Conservation (phyloP, 2,888 invertebrate genomes). For the Tuta absoluta region DNA sequence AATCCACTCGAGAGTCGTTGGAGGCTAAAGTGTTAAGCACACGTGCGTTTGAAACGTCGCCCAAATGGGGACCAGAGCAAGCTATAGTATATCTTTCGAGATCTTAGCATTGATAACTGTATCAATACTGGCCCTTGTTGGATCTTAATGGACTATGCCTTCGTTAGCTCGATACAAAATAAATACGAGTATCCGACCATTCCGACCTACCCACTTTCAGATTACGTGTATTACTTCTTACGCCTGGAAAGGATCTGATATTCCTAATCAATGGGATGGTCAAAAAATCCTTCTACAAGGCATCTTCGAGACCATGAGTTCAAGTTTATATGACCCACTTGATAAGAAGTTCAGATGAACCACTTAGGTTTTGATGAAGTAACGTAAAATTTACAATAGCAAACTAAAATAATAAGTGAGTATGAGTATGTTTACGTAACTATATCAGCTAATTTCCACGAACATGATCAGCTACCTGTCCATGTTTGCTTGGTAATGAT, state of each 20-base stretch:
- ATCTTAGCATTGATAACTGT: conserved; percentile 68
- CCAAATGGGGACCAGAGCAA: conserved; percentile 69
- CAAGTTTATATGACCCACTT: too few relatives aligned
- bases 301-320: too few relatives aligned
- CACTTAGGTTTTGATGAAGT: too few relatives aligned
- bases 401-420: too few relatives aligned
- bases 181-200: too few relatives aligned
- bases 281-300: too few relatives aligned
- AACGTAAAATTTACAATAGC: too few relatives aligned
- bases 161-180: conserved; percentile 39
- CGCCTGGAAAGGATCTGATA: too few relatives aligned
- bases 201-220: neutral
- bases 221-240: too few relatives aligned
- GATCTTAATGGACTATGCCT: conserved; percentile 50
- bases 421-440: too few relatives aligned
- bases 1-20: conserved; percentile 39
- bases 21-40: conserved; percentile 64
- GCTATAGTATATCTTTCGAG: conserved; percentile 60
- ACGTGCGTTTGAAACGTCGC: conserved; percentile 63
- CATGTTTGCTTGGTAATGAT: neutral
- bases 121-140: conserved; percentile 55
- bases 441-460: neutral
- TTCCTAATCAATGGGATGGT: too few relatives aligned
- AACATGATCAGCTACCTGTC: neutral
- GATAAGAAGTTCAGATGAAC: too few relatives aligned